phyloP scores from a whole-genome alignment of 2,888 invertebrate genomes.

The Meteorus cinctellus region DNA sequence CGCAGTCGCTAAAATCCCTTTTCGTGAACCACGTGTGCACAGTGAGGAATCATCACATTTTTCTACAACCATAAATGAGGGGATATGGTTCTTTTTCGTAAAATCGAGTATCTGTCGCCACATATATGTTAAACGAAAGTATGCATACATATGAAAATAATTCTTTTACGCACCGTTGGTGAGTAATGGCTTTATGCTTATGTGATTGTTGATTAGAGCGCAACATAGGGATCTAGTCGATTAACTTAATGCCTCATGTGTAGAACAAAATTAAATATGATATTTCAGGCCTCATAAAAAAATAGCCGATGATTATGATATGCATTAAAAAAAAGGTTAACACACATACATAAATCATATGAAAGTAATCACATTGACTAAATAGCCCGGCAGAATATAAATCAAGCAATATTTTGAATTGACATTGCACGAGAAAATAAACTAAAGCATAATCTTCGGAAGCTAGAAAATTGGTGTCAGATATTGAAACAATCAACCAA shows the following conservation, averaged over 20 bases:
- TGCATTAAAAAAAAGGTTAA: constrained; percentile 4
- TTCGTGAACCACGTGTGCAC: constrained; percentile 33
- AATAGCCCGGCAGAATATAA: too few relatives aligned
- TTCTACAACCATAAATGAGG: not conserved
- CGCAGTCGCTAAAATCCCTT: constrained; percentile 29
- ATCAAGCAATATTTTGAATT: too few relatives aligned
- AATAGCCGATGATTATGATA: not conserved
- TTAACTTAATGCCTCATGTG: constrained; percentile 6
- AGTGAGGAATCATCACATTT: not conserved
- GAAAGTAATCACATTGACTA: too few relatives aligned
- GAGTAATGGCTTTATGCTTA: constrained; percentile 18
- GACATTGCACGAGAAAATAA: too few relatives aligned
- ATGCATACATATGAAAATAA: not conserved
- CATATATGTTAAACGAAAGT: constrained; percentile 12
- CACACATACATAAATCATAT: not conserved
- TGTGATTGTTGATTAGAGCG: constrained; percentile 9
- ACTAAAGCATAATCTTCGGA: too few relatives aligned
- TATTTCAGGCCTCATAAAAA: not conserved
- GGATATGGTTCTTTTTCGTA: too few relatives aligned
- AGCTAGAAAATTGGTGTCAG: too few relatives aligned
- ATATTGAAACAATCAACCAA: too few relatives aligned
- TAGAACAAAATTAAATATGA: not conserved
- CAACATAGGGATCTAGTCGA: constrained; percentile 14
- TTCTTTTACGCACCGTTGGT: constrained; percentile 8
- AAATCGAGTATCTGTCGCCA: too few relatives aligned